These are phyloP conservation scores for Drosophila monieri DNA, from an alignment of 2,888 invertebrate genomes.

Conservation along the genomic window DNA sequence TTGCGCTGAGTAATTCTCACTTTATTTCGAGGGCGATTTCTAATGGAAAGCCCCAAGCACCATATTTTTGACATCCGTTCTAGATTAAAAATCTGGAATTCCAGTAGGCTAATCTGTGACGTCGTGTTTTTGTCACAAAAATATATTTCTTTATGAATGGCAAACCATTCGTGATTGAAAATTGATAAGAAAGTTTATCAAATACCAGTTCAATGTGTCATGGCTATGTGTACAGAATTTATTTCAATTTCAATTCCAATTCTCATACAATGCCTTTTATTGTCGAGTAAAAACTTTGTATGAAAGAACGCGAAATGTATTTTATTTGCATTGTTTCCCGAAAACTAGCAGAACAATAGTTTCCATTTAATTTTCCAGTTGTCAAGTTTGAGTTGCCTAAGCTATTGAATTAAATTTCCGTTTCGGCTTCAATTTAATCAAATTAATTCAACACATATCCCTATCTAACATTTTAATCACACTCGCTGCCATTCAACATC, in stretches of 20 bases:
- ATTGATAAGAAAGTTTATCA: not conserved
- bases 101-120: constrained; percentile 18
- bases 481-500: constrained; percentile 40
- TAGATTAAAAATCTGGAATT: constrained; percentile 35
- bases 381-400: not conserved
- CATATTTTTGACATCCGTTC: constrained; percentile 30
- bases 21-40: constrained; percentile 58
- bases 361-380: not conserved
- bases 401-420: not conserved
- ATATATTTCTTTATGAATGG: not conserved
- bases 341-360: not conserved
- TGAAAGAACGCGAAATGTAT: not conserved
- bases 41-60: constrained; percentile 48
- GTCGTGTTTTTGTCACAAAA: constrained; percentile 7
- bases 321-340: not conserved
- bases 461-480: constrained; percentile 39
- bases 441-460: constrained; percentile 39
- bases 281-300: not conserved
- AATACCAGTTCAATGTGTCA: not conserved
- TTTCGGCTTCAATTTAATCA: constrained; percentile 26
- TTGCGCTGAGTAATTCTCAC: constrained; percentile 79
- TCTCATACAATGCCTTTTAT: not conserved
- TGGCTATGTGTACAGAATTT: not conserved
- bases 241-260: not conserved
- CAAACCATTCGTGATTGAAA: not conserved